Conservation (phyloP, 2,888 invertebrate genomes). For the Acutogordius australiensis region DNA sequence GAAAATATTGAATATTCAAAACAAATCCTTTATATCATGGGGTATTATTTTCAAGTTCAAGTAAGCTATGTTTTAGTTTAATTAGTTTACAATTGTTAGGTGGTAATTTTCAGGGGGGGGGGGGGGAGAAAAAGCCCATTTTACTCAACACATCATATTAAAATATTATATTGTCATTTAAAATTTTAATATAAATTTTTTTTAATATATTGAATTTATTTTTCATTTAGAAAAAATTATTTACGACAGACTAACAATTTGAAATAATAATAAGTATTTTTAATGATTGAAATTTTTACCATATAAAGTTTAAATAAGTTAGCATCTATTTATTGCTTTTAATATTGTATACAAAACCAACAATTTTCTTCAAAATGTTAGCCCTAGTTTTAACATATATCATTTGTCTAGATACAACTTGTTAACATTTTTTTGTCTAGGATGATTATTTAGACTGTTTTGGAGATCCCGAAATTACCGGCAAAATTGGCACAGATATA, state of each 20-base stretch:
- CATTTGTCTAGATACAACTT: background rate
- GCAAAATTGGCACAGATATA: slow-evolving; percentile 67
- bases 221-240: no score
- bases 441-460: slow-evolving; percentile 70
- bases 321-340: no score
- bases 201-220: no score
- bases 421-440: slow-evolving; percentile 17
- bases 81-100: no score
- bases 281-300: background rate
- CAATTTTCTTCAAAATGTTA: no score
- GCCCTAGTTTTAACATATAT: background rate
- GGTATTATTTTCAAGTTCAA: slow-evolving; percentile 76
- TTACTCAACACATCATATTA: no score
- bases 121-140: no score
- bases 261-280: background rate
- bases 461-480: slow-evolving; percentile 50
- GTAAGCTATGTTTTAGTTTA: no score
- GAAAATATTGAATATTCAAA: background rate
- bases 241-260: background rate
- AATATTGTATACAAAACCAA: no score
- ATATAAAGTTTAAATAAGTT: background rate
- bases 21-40: slow-evolving; percentile 39
- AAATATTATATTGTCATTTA: no score
- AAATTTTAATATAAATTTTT: no score
- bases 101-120: no score